Percentiles rank a stretch among this genome's conserved stretches.
These are phyloP conservation scores for Sinhomidia bicolor DNA, from an alignment of 2,888 invertebrate species.

Conservation along the genomic window DNA sequence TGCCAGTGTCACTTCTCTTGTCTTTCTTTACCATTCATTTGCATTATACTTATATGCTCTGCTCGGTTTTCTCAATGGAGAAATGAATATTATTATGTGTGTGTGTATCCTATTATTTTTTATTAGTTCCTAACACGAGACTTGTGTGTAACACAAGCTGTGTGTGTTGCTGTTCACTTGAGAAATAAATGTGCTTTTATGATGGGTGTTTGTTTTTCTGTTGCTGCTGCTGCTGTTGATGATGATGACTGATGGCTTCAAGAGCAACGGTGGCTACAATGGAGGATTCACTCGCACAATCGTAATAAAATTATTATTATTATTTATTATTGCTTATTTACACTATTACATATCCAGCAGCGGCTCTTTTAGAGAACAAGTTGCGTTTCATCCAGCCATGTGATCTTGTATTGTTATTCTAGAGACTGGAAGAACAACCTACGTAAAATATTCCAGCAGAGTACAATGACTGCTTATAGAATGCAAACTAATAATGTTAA, in stretches of 20 bases:
- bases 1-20: conserved; percentile 25
- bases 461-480: not conserved
- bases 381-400: conserved; percentile 34
- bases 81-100: not conserved
- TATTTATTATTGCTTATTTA: conserved; percentile 21
- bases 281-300: conserved; percentile 26
- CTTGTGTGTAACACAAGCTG: not conserved
- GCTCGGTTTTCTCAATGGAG: not conserved
- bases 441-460: not conserved
- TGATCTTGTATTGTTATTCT: conserved; percentile 21
- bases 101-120: not conserved
- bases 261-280: conserved; percentile 8
- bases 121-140: conserved; percentile 13
- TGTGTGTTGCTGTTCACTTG: not conserved
- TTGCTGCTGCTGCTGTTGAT: not conserved
- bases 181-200: not conserved
- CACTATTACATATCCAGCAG: conserved; percentile 13
- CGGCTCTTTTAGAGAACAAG: not conserved
- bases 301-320: conserved; percentile 7
- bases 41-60: not conserved
- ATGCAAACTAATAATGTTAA: conserved; percentile 40
- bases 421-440: not conserved
- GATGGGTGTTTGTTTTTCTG: no score
- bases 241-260: conserved; percentile 41
- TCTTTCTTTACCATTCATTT: conserved; percentile 24